Base-by-base conservation (phyloP, 2,113 vertebrate genomes). In the Apistogramma diplotaenia region DNA sequence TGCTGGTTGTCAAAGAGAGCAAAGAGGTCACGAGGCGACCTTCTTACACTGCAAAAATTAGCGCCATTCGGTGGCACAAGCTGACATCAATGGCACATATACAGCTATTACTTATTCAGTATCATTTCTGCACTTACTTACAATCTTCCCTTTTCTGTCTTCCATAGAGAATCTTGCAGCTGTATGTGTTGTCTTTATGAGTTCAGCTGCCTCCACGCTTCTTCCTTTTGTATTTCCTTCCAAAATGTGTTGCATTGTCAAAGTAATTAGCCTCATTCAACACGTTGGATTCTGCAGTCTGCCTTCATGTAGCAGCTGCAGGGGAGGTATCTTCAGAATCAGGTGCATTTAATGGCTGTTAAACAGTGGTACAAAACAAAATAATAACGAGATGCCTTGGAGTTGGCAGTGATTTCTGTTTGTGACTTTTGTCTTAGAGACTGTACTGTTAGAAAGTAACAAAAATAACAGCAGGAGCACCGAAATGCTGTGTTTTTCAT, bases 131-230 rank as follows among this genome's bases (percentile, higher is more conserved):
- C 33, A 61, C 9, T 65, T 62, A 31, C 67, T 83, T 46, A 53
- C 15, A 59, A 78, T 79, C 40, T 84, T 23, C 23, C 29, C 6
- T 33, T 86, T 72, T 87, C 23, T 81, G 11, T 78, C 31, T 78
- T 11, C 83, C 79, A 62, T 82, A 3, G 92, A 99, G 97, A 91
- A 92, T 98, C 53, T 95, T 97, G 23, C 97, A 99, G 90, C 85
- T 96, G 81, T 98, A 98, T 11, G 97, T 98, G 87, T 95, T 93
- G 93, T 97, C 90, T 99, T 97, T 81, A 96, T 97, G 92, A 97
- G 97, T 97, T 77, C 73, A 76, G 21, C 60, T 60, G 25, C 76
- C 61, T 74, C 49, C 65, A 70, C 1, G 3, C 65, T 61, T 67
- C 62, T 18, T 37, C 55, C 25, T 59, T 83, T 81, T 55, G 56